Percentiles rank a stretch among this genome's conserved stretches.
phyloP scores from a whole-genome alignment of 2,797 vertebrate species.

The Crenuchus spilurus region DNA sequence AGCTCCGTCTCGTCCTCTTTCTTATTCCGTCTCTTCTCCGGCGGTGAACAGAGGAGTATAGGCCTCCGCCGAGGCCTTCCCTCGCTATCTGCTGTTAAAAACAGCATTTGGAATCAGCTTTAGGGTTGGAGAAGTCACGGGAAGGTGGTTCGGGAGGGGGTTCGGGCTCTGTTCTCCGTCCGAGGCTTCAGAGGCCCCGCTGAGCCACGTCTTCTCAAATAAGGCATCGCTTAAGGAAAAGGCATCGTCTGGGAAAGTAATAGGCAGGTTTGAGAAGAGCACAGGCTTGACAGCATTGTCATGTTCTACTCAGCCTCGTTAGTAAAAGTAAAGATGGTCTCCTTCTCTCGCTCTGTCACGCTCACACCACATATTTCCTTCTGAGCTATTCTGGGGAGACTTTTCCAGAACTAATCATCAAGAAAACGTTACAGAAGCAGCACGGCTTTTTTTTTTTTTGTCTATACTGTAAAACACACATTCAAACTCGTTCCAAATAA shows the following conservation, averaged over 20 bases:
- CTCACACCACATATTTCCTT: conserved; percentile 6
- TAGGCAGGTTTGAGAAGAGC: conserved; percentile 4
- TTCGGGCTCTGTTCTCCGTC: conserved; percentile 24
- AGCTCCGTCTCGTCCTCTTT: conserved; percentile 27
- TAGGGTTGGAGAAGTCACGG: conserved; percentile 22
- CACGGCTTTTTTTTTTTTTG: no score
- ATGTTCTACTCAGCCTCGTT: neutral
- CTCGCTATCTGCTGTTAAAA: neutral
- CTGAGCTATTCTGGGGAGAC: neutral
- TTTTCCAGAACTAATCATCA: conserved; percentile 16
- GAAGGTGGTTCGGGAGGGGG: conserved; percentile 3
- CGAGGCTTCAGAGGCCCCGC: conserved; percentile 9
- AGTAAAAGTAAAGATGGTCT: neutral
- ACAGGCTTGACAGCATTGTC: neutral
- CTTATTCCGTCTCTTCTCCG: conserved; percentile 23
- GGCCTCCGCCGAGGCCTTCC: conserved; percentile 9
- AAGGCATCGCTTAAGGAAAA: conserved; percentile 32
- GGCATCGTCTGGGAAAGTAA: neutral
- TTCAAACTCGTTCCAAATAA: no score
- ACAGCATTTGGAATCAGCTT: conserved; percentile 26
- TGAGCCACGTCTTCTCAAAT: conserved; percentile 32
- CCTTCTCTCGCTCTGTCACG: neutral
- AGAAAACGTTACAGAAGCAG: no score
- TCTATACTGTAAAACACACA: no score
- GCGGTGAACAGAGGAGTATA: conserved; percentile 10